phyloP scores from a whole-genome alignment of 2,888 invertebrate genomes.

The Agonopterix subpropinquella region DNA sequence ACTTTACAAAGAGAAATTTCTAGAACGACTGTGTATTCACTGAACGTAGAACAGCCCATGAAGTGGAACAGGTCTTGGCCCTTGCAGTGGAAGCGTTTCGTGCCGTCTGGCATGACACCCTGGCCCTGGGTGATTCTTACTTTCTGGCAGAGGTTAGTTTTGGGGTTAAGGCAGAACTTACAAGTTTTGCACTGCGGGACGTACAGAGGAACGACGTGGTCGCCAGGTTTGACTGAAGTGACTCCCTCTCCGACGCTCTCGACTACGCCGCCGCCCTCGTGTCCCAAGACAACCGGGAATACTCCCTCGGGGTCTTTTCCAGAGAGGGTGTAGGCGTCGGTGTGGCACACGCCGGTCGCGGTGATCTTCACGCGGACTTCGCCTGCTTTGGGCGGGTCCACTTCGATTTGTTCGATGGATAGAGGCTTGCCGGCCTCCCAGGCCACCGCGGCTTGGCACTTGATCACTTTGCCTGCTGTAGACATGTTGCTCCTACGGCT shows the following conservation, averaged over 20 bases:
- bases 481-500: conserved; percentile 40
- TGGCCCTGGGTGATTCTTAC: conserved; percentile 90
- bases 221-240: conserved; percentile 89
- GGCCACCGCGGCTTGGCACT: conserved; percentile 96
- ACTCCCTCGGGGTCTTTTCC: conserved; percentile 94
- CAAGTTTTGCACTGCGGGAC: conserved; percentile 98
- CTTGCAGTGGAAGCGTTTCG: conserved; percentile 88
- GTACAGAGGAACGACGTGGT: conserved; percentile 98
- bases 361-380: conserved; percentile 91
- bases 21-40: conserved; percentile 95
- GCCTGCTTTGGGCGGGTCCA: conserved; percentile 93
- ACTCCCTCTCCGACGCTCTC: conserved; percentile 97
- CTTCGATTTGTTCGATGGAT: conserved; percentile 92
- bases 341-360: conserved; percentile 92
- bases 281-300: conserved; percentile 95
- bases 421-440: conserved; percentile 96
- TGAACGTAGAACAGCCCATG: conserved; percentile 98
- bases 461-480: conserved; percentile 81
- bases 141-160: conserved; percentile 98
- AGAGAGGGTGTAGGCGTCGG: conserved; percentile 92
- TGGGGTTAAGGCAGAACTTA: conserved; percentile 95
- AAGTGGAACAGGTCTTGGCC: conserved; percentile 88
- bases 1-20: conserved; percentile 98
- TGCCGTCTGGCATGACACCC: conserved; percentile 95
- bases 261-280: conserved; percentile 98